Base-by-base conservation (phyloP, 1,140 invertebrate genomes). In the Nautilus pompilius region DNA sequence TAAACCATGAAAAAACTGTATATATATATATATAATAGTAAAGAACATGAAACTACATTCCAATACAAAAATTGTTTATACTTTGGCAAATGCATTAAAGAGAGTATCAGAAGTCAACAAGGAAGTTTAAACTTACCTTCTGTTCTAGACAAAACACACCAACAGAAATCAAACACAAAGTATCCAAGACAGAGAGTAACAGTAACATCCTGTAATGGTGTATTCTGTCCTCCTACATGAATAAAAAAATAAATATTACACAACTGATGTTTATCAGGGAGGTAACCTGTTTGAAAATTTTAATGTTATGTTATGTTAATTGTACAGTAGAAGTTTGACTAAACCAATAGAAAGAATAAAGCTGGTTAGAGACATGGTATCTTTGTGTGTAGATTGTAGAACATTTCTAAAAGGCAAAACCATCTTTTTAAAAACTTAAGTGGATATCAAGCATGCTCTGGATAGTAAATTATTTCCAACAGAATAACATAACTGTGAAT, bases 131-230 rank as follows among this genome's bases (percentile, higher is more conserved):
- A 62, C 63, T 63, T 59, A 81, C 80, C 80, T 76, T 81, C 80
- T 30, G 77, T 79, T 56, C 70, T 67, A 60, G 73, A 78, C 58
- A 78, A 79, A 1, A 80, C 30, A 63, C 78, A 81, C 80, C 80
- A 81, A 13, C 68, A 62, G 30, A 80, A 69, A 66, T 81, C 80
- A 66, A 80, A 79, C 15, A 81, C 53, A 62, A 81, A 81, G 55
- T 81, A 81, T n/a, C 73, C 75, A 24, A 80, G 58, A 53, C 73
- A 79, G 5, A 80, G 60, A 13, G 67, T 72, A 24, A 72, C 67
- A 0, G 68, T 72, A 32, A 66, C 54, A 3, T 69, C 57, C 48
- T 81, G 79, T 22, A 77, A 66, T 29, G 69, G 60, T 2, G 72
- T 75, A 60, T 69, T 78, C 24, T 64, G 66, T 20, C 75, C 75